Conservation (phyloP, 2,797 vertebrate species). For the Neopelma chrysocephalum region DNA sequence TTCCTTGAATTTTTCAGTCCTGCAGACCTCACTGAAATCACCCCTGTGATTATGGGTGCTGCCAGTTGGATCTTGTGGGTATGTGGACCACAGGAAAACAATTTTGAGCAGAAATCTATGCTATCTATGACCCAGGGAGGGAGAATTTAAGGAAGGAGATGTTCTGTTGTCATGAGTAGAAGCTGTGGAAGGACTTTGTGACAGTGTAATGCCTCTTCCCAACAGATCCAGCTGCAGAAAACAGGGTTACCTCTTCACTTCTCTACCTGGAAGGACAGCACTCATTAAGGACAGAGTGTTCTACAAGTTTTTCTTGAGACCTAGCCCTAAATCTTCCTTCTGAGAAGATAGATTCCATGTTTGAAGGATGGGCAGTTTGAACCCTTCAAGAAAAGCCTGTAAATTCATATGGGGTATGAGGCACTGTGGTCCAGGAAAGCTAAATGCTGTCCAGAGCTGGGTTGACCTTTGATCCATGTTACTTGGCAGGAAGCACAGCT, state of each 20-base stretch:
- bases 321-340: neutral
- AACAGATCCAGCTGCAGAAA: neutral
- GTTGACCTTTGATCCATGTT: neutral
- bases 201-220: neutral
- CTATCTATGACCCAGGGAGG: neutral
- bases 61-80: neutral
- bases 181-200: neutral
- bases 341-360: neutral
- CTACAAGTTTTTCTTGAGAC: neutral
- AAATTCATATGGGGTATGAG: neutral
- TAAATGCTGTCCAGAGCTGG: neutral
- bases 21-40: neutral
- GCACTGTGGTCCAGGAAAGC: neutral
- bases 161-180: neutral
- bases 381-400: neutral
- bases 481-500: constrained; percentile 75
- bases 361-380: neutral
- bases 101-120: neutral
- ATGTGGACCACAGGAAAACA: neutral
- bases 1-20: neutral
- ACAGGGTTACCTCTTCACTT: neutral
- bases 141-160: neutral
- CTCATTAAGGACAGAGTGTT: neutral
- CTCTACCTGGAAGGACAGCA: neutral
- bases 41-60: neutral